Base-by-base conservation (phyloP, 2,888 invertebrate genomes). In the Drosophila neotestacea region DNA sequence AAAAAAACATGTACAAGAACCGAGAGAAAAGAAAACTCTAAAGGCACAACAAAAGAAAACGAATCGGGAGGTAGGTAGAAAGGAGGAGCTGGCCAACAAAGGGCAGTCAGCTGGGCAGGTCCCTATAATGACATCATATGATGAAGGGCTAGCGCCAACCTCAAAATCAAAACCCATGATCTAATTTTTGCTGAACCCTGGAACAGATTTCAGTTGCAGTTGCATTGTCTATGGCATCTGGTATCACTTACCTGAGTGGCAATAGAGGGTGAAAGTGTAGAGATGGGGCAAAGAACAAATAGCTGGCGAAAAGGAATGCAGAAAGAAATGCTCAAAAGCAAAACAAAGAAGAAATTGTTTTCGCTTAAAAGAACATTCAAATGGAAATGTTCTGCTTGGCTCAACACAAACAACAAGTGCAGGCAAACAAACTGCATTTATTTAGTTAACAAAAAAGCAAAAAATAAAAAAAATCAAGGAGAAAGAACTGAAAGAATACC, bases 341-440 rank as follows among this genome's bases (percentile, higher is more conserved):
- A 85, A 85, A 85, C 90, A 87, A 87, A 88, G 90, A 89, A 87
- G 80, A 86, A 90, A 90, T 90, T 87, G 87, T 88, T 90, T 84
- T 79, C 86, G 86, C 86, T 90, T 88, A 87, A 87, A 87, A 87
- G 90, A 84, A 87, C 86, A 87, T 87, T 90, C 86, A 86, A 87
- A 87, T 90, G 86, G 87, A 87, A 87, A 87, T 84, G 86, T 88
- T 87, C 77, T 88, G 86, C 90, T 88, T 87, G 87, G 89, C 81
- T 90, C 84, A 88, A 88, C 86, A 89, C 83, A 79, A 85, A 84
- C 84, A 84, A 84, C 84, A 85, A 83, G 74, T 76, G 88, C 83
- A 85, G 85, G 89, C 83, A 83, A 85, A 79, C 78, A 83, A 80
- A 79, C 85, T 89, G 85, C 85, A 82, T 85, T 90, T 89, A 89